Base-by-base conservation (phyloP, 2,888 invertebrate genomes). In the Oxystoma pomonae region DNA sequence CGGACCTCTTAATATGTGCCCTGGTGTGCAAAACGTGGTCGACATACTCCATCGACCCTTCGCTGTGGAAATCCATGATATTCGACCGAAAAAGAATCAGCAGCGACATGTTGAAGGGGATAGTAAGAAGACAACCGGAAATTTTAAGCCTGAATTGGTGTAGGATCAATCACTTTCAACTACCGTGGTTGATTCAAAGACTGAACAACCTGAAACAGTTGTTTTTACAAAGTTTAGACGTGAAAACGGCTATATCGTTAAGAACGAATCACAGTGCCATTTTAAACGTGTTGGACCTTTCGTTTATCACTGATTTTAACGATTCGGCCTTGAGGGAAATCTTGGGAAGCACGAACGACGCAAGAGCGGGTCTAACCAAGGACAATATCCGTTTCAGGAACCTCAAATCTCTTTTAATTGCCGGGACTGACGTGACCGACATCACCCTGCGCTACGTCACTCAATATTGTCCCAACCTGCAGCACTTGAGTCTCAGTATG, bases 11-110 rank as follows among this genome's bases (percentile, higher is more conserved):
- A 66, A 85, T 81, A 62, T 95, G 87, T 78, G 90, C 86, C 73
- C 49, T 89, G 67, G 96, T 96, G 20, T 96, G 96, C 81, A 91
- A 92, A 77, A 85, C 89, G 0, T 97, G 96, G 96, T 90, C 94
- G 0, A 87, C 90, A 67, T 91, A 90, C 76, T 90, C 89, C 77
- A 53, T 53, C 5, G 92, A 94, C 77, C 91, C 94, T 1, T 83
- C 83, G 20, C 81, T 97, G 57, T 97, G 97, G 97, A 87, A 87
- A 72, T 85, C 82, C 62, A 90, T 96, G 86, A 90, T 93, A 75
- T 88, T 96, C 77, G 88, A 90, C 1, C 89, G 89, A 73, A 87
- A 75, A 63, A 78, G 78, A 63, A 79, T 80, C 61, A 76, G 77
- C 0, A 77, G 79, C 1, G 79, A 79, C 61, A 78, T 79, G 62